phyloP scores from a whole-genome alignment of 2,797 vertebrate species.

The Lepus oiostolus region DNA sequence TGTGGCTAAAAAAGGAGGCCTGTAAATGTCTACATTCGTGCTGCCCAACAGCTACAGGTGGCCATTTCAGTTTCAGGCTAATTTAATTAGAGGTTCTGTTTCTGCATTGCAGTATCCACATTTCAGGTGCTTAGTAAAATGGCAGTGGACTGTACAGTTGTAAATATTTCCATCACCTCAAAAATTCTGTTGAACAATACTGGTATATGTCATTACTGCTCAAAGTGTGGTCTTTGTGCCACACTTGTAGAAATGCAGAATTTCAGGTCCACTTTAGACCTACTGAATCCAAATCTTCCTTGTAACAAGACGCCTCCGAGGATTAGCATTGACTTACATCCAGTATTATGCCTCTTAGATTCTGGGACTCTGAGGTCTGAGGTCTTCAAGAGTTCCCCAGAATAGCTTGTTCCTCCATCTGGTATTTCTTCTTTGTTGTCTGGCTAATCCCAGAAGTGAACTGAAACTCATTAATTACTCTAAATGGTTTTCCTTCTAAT shows the following conservation, averaged over 20 bases:
- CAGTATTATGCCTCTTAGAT: neutral
- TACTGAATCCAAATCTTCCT: neutral
- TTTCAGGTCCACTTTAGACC: neutral
- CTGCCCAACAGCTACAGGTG: neutral
- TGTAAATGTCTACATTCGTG: neutral
- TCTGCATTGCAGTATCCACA: neutral
- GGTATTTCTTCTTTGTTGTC: neutral
- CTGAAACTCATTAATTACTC: neutral
- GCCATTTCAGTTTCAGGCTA: neutral
- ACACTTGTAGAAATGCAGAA: slow-evolving; percentile 4
- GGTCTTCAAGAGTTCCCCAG: neutral
- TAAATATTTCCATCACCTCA: neutral
- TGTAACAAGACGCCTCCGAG: neutral
- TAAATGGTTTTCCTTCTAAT: slow-evolving; percentile 11
- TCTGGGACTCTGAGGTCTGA: neutral
- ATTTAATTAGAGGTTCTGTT: neutral
- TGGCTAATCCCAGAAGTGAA: neutral
- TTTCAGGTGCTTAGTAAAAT: neutral
- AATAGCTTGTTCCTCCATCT: neutral
- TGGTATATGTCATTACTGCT: neutral
- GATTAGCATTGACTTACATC: neutral
- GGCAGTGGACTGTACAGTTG: neutral
- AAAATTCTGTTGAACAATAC: neutral
- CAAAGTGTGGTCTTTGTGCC: neutral
- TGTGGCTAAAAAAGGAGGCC: neutral